Evolutionary conservation across 2,888 invertebrate genomes (phyloP).

Genomic region (Calameuta pallipes): DNA sequence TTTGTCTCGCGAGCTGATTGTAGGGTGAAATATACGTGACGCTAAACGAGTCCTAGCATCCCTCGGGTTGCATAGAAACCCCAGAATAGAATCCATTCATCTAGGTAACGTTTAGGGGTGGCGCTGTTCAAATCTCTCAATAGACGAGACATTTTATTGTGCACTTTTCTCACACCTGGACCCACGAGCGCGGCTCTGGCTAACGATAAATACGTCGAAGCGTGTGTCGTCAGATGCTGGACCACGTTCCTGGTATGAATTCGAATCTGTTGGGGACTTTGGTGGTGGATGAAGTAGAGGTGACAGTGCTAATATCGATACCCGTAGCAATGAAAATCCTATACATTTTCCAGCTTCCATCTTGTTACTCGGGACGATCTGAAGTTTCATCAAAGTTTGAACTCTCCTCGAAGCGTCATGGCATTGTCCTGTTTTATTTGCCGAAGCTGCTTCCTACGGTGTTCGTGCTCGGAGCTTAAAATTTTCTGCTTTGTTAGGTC

Average conservation of each 20-base stretch:
- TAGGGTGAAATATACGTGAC: constrained; percentile 59
- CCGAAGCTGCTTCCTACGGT: neutral
- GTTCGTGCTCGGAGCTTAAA: constrained; percentile 34
- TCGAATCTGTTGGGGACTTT: neutral
- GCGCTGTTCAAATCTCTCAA: constrained; percentile 42
- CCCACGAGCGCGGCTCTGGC: constrained; percentile 12
- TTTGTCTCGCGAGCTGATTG: constrained; percentile 61
- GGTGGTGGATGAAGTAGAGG: neutral
- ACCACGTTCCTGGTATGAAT: neutral
- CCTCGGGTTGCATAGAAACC: constrained; percentile 16
- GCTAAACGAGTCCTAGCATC: constrained; percentile 47
- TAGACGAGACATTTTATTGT: constrained; percentile 58
- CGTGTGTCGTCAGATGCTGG: neutral
- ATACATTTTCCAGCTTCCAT: neutral
- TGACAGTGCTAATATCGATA: neutral
- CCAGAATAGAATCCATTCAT: constrained; percentile 44
- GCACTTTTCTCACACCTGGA: constrained; percentile 59
- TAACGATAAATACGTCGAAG: constrained; percentile 3
- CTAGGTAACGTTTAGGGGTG: constrained; percentile 50
- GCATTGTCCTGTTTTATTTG: neutral
- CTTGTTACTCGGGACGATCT: neutral
- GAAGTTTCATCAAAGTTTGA: neutral
- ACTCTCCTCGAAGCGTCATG: neutral
- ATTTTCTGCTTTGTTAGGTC: constrained; percentile 33
- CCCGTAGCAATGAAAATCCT: neutral